These are phyloP conservation scores for Epistrophe grossulariae DNA, from an alignment of 2,888 invertebrate species.

Conservation along the genomic window DNA sequence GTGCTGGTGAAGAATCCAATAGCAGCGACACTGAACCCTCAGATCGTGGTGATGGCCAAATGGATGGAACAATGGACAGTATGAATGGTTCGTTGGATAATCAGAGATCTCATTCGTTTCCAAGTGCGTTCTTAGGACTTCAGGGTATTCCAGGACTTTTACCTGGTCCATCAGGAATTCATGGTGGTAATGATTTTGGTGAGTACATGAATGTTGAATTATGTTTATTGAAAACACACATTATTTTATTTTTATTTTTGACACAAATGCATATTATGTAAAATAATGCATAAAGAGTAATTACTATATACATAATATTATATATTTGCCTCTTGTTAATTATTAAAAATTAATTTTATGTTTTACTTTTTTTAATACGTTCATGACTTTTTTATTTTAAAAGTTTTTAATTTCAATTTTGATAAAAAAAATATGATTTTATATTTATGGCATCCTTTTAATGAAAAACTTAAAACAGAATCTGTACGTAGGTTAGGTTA, in stretches of 20 bases:
- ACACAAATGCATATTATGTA: slow-evolving; percentile 52
- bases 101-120: slow-evolving; percentile 90
- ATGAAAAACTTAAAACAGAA: background rate
- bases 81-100: slow-evolving; percentile 88
- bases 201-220: slow-evolving; percentile 84
- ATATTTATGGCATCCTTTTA: slow-evolving; percentile 55
- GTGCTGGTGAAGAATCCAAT: slow-evolving; percentile 92
- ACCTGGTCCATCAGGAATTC: slow-evolving; percentile 94
- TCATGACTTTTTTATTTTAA: slow-evolving; percentile 26
- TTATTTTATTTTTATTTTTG: slow-evolving; percentile 28
- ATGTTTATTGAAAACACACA: background rate
- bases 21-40: slow-evolving; percentile 93
- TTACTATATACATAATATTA: slow-evolving; percentile 57
- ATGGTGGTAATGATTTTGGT: slow-evolving; percentile 92
- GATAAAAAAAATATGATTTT: background rate
- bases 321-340: slow-evolving; percentile 78
- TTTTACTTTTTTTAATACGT: slow-evolving; percentile 34
- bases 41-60: slow-evolving; percentile 87
- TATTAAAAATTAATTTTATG: slow-evolving; percentile 44
- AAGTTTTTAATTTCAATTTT: background rate
- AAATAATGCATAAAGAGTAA: slow-evolving; percentile 26
- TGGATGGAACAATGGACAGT: slow-evolving; percentile 87
- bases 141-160: slow-evolving; percentile 92
- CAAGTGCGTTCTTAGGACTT: slow-evolving; percentile 91
- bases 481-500: too few species aligned